phyloP scores from a whole-genome alignment of 2,888 invertebrate species.

The Choreutis nemorana region DNA sequence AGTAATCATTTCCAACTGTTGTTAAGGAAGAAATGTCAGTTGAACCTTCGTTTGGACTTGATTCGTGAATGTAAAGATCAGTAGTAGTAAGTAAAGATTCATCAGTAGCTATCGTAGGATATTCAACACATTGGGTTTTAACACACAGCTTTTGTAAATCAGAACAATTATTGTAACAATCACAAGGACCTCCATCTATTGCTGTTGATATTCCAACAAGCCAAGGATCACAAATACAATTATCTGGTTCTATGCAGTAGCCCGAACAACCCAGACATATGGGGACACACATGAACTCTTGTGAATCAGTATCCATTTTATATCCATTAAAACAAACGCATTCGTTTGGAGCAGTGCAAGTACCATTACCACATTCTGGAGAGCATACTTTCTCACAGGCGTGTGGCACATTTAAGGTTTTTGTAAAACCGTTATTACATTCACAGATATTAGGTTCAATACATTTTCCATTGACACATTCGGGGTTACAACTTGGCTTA shows the following conservation, averaged over 20 bases:
- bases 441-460: slow-evolving; percentile 17
- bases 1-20: no score
- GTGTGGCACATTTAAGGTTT: no score
- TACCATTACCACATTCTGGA: slow-evolving; percentile 42
- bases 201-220: slow-evolving; percentile 9
- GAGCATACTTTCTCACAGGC: slow-evolving; percentile 40
- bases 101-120: no score
- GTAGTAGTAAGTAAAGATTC: no score
- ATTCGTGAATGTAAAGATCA: no score
- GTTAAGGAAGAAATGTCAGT: no score
- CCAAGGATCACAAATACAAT: slow-evolving; percentile 34
- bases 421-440: slow-evolving; percentile 15
- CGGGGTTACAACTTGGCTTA: slow-evolving; percentile 18
- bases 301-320: slow-evolving; percentile 4
- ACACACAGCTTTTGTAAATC: no score
- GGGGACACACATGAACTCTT: slow-evolving; percentile 11
- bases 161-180: slow-evolving; percentile 6
- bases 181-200: slow-evolving; percentile 7
- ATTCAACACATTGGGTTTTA: no score
- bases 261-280: slow-evolving; percentile 15
- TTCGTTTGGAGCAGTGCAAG: slow-evolving; percentile 43
- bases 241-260: slow-evolving; percentile 16
- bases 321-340: slow-evolving; percentile 40
- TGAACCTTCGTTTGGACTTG: no score
- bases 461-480: slow-evolving; percentile 20